phyloP scores from a whole-genome alignment of 2,888 invertebrate species.

The Nowickia ferox region DNA sequence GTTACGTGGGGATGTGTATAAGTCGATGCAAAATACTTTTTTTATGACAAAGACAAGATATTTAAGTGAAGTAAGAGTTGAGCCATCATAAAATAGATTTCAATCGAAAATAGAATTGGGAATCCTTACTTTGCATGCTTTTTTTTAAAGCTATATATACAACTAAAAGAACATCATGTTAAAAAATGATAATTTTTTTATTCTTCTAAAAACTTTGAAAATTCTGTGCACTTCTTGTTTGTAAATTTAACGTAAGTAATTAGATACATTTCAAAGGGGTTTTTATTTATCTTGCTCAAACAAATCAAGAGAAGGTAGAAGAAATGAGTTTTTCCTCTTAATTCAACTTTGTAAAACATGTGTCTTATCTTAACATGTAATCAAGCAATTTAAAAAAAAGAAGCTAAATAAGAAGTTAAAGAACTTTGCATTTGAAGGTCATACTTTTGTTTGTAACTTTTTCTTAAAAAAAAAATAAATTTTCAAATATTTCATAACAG shows the following conservation, averaged over 20 bases:
- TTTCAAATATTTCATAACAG: no score
- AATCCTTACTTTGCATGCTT: no score
- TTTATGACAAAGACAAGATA: no score
- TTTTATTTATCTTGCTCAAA: neutral
- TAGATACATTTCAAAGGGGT: constrained; percentile 12
- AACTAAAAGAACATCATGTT: no score
- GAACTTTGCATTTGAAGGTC: neutral
- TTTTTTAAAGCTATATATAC: no score
- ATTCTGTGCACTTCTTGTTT: constrained; percentile 14
- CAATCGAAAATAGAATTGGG: no score
- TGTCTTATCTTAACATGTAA: constrained; percentile 1
- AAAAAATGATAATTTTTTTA: neutral
- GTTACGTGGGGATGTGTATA: neutral
- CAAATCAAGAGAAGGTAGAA: neutral
- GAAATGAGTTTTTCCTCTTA: constrained; percentile 7
- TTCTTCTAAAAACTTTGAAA: neutral
- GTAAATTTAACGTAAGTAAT: constrained; percentile 8
- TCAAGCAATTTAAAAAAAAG: neutral
- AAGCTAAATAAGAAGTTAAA: neutral
- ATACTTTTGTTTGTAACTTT: neutral
- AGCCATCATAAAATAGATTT: no score
- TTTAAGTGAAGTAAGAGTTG: no score
- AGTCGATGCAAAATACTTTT: neutral
- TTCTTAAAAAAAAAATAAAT: neutral
- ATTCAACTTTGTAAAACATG: constrained; percentile 17